Conservation (phyloP, 2,797 vertebrate genomes). For the Pelochelys cantorii region DNA sequence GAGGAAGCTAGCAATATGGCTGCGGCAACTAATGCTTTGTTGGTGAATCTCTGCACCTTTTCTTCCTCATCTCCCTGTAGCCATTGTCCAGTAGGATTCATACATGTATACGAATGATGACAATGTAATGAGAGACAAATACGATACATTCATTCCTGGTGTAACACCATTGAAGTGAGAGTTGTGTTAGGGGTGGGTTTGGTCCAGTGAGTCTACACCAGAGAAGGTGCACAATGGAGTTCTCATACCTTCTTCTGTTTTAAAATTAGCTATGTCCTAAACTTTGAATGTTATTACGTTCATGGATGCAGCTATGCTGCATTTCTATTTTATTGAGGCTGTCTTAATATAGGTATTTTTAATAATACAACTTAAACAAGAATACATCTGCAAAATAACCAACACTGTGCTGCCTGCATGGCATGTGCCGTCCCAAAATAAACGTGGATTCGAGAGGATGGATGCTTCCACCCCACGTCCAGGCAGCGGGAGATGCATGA, state of each 20-base stretch:
- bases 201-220: accelerated
- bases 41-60: accelerated
- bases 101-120: accelerated
- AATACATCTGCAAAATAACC: conserved; percentile 64
- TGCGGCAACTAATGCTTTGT: not conserved
- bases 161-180: not conserved
- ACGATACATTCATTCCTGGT: not conserved
- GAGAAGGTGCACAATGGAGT: accelerated
- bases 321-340: not conserved
- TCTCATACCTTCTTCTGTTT: not conserved
- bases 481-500: conserved; percentile 70
- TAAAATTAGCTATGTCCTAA: not conserved
- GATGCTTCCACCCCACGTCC: conserved; percentile 47
- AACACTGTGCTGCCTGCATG: conserved; percentile 60
- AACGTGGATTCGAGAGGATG: conserved; percentile 58
- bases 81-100: not conserved
- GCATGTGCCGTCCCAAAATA: conserved; percentile 71
- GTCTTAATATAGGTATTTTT: conserved; percentile 36
- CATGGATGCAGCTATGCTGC: accelerated
- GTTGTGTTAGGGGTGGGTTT: accelerated
- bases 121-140: accelerated
- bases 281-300: accelerated
- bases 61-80: accelerated
- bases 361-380: conserved; percentile 56
- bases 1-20: not conserved